Conservation (phyloP, 2,888 invertebrate species). For the Apotomis turbidana region DNA sequence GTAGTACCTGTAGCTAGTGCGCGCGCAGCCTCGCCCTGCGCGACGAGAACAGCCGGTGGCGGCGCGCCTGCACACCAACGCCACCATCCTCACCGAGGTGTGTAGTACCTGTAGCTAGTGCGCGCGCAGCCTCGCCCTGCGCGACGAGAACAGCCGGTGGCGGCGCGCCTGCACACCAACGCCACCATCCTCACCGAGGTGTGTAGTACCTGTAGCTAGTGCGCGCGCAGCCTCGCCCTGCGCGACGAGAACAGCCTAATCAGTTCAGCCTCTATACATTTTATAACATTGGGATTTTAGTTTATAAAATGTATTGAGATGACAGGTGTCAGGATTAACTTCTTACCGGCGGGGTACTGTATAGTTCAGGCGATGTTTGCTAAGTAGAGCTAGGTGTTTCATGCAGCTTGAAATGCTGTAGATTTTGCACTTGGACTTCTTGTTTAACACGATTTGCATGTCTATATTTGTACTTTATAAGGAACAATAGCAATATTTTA, state of each 20-base stretch:
- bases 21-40: conserved; percentile 86
- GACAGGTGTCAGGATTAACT: no score
- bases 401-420: background rate
- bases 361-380: no score
- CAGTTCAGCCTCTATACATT: no score
- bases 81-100: conserved; percentile 89
- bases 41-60: conserved; percentile 86
- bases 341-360: no score
- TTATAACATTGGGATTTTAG: no score
- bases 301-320: no score
- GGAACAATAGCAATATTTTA: no score
- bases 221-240: conserved; percentile 86
- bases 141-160: conserved; percentile 86
- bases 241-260: conserved; percentile 82
- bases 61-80: conserved; percentile 83
- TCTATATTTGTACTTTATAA: no score
- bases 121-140: conserved; percentile 87
- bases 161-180: conserved; percentile 83
- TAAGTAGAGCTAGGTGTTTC: no score
- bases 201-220: conserved; percentile 72
- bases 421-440: background rate
- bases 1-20: conserved; percentile 77
- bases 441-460: no score
- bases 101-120: conserved; percentile 72
- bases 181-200: conserved; percentile 89